Percentiles rank a stretch among this genome's conserved stretches.
phyloP scores from a whole-genome alignment of 2,888 invertebrate genomes.

The Xylocampa areola region DNA sequence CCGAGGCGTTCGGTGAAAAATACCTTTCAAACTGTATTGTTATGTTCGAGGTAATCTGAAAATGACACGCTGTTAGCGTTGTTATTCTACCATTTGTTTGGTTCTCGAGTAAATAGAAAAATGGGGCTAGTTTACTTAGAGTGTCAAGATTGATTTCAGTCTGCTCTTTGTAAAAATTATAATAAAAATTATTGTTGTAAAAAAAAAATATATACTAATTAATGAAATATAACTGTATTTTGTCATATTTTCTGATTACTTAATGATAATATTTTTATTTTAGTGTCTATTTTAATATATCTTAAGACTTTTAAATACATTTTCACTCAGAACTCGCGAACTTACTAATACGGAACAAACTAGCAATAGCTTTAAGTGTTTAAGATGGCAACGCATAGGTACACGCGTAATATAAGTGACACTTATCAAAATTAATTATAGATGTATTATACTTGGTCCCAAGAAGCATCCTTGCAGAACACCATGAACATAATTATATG shows the following conservation, averaged over 20 bases:
- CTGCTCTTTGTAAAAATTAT: background rate
- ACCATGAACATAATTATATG: conserved; percentile 64
- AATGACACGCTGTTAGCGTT: conserved; percentile 57
- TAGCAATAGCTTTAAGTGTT: conserved; percentile 88
- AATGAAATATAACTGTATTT: too few species aligned
- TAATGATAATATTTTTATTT: background rate
- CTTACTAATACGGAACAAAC: conserved; percentile 58
- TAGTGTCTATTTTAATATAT: background rate
- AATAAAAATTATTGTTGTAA: background rate
- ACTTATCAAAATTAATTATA: conserved; percentile 55
- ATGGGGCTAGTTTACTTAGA: conserved; percentile 5
- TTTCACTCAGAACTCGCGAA: conserved; percentile 77
- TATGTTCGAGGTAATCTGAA: conserved; percentile 61
- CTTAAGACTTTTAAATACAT: background rate
- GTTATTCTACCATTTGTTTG: conserved; percentile 50
- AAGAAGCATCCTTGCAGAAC: conserved; percentile 75
- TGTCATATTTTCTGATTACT: too few species aligned
- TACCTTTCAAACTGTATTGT: conserved; percentile 69
- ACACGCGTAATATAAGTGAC: conserved; percentile 76
- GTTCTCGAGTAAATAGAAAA: conserved; percentile 40
- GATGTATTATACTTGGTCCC: conserved; percentile 62
- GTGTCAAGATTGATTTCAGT: background rate
- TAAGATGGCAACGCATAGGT: conserved; percentile 79
- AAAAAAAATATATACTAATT: too few species aligned
- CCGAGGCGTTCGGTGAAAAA: conserved; percentile 68